Conservation (phyloP, 2,888 invertebrate genomes). For the Plagiodera versicolora region DNA sequence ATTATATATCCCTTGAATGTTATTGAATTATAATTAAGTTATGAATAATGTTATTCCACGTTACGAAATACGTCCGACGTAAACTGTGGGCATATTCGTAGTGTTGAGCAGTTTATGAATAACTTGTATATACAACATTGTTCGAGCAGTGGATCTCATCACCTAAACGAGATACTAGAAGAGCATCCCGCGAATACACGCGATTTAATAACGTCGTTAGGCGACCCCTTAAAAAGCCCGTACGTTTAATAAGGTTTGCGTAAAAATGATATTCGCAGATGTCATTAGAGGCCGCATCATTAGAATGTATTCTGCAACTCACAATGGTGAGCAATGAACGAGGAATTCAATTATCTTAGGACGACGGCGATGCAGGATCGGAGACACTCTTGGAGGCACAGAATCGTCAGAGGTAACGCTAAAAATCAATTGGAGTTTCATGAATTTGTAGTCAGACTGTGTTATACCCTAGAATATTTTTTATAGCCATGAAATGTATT, state of each 20-base stretch:
- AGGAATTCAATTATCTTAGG: conserved; percentile 51
- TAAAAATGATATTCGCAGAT: conserved; percentile 44
- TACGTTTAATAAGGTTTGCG: conserved; percentile 38
- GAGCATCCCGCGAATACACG: conserved; percentile 24
- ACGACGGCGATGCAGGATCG: conserved; percentile 23
- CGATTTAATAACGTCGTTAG: conserved; percentile 38
- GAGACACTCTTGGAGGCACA: conserved; percentile 7
- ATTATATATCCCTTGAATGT: no score
- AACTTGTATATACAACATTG: no score
- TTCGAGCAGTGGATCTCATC: conserved; percentile 2
- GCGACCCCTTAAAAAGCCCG: conserved; percentile 31
- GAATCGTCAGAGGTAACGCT: not conserved
- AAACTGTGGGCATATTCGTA: not conserved
- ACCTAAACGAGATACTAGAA: conserved; percentile 11
- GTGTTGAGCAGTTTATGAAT: not conserved
- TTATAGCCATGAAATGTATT: no score
- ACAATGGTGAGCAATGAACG: conserved; percentile 51
- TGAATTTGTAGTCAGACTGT: no score
- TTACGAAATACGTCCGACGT: no score
- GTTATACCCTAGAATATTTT: no score
- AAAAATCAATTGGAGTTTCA: no score
- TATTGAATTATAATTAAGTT: no score
- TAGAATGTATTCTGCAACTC: conserved; percentile 50
- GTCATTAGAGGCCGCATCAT: conserved; percentile 50
- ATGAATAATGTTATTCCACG: no score